Evolutionary conservation across 2,113 vertebrate genomes (phyloP), one percentile per base, ranked within the genome.

Genomic region (Spheniscus mendiculus): DNA sequence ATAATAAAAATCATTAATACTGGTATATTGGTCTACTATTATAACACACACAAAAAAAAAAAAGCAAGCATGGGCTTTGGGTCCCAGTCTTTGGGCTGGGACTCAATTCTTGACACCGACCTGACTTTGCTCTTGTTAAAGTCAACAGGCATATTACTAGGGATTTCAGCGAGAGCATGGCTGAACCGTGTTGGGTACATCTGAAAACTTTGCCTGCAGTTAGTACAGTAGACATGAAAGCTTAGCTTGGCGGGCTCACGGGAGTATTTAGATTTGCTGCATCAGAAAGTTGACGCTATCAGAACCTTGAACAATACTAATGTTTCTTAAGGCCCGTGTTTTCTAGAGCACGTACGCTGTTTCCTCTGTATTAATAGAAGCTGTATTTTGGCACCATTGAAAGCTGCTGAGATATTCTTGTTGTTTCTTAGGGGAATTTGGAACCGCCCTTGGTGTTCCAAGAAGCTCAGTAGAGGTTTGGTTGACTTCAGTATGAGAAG

Each of bases 151-250:
- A 4, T 18, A 2, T 73, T 53, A 17, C 7, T 7, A 4, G 32
- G 42, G 44, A 22, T 13, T 47, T 42, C 36, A 9, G 26, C 0
- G 1, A n/a, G 72, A 45, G 27, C 6, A 4, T 6, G 47, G 36
- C 50, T 74, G 79, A 70, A 16, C 25, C 3, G 1, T 2, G 1
- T 1, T 15, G 27, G 42, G 8, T 7, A 26, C 12, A 7, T 42
- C 49, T 47, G 49, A 32, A 53, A 89, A 21, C 45, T 27, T 30
- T 30, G 29, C 44, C 36, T 83, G 72, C 45, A 32, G 0, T 29
- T 49, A 58, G 42, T 7, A 18, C 18, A 11, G 47, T 3, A 72
- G 45, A 29, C 5, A 12, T 12, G 67, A 55, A 44, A 69, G 40
- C 44, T 76, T 23, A 16, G 15, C 34, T 66, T 23, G 40, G 6